These are phyloP conservation scores for Protonibea diacanthus DNA, from an alignment of 2,797 vertebrate species.

Conservation along the genomic window DNA sequence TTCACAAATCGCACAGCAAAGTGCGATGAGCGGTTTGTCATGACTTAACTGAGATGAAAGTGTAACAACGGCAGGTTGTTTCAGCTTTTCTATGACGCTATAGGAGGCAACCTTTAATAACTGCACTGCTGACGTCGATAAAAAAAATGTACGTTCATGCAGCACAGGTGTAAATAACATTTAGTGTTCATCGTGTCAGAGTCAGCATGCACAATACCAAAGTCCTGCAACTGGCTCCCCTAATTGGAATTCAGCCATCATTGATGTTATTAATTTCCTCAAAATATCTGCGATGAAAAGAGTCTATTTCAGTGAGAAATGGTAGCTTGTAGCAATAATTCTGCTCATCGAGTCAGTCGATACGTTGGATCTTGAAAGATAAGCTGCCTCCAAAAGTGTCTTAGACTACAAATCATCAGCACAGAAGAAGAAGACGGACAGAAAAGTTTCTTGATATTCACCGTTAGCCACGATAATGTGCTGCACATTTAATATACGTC, in stretches of 20 bases:
- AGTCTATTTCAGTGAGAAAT: background rate
- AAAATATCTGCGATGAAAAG: background rate
- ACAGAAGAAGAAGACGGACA: background rate
- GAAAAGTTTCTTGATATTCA: background rate
- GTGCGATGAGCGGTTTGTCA: constrained; percentile 33
- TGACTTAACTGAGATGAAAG: constrained; percentile 22
- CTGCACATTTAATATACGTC: background rate
- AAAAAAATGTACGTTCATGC: background rate
- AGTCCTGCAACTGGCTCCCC: background rate
- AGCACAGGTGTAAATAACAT: background rate
- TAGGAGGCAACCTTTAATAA: background rate
- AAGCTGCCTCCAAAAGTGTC: background rate
- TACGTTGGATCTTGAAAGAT: background rate
- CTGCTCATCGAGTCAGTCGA: background rate
- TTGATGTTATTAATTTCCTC: background rate
- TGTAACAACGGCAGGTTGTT: background rate
- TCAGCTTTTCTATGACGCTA: background rate
- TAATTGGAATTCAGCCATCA: background rate
- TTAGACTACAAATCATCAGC: no score
- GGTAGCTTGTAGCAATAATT: background rate
- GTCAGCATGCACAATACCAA: no score
- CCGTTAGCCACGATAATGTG: background rate
- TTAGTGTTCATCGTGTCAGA: background rate
- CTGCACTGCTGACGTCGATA: background rate
- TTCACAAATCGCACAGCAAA: constrained; percentile 18